Conservation (phyloP, 2,888 invertebrate species). For the Cotesia congregata region DNA sequence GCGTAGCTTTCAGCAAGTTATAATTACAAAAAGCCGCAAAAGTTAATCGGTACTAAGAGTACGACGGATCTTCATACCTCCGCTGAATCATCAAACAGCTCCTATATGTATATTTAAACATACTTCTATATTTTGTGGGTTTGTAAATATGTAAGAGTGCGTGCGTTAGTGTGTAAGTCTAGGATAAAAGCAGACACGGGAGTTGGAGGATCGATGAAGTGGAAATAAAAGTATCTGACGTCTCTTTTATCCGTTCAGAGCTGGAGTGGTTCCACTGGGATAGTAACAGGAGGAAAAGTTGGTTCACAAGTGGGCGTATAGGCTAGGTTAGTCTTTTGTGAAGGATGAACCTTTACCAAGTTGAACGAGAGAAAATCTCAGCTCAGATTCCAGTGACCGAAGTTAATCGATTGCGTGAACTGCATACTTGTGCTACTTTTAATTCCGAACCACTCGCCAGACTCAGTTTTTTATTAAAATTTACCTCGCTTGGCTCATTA, state of each 20-base stretch:
- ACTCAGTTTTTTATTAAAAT: neutral
- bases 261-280: neutral
- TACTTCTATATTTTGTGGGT: neutral
- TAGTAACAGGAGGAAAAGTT: constrained; percentile 6
- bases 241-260: constrained; percentile 11
- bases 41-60: constrained; percentile 17
- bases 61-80: neutral
- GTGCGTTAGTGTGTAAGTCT: neutral
- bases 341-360: neutral
- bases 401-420: constrained; percentile 34
- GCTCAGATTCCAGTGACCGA: neutral
- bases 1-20: constrained; percentile 1
- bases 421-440: constrained; percentile 18
- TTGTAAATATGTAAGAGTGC: too few species aligned
- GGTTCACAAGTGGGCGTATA: constrained; percentile 7
- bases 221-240: constrained; percentile 7
- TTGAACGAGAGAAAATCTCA: neutral
- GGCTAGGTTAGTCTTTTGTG: neutral
- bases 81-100: neutral
- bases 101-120: neutral
- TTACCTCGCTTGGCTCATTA: neutral
- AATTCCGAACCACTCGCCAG: neutral
- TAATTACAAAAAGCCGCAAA: constrained; percentile 20
- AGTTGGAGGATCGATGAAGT: neutral
- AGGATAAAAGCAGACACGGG: neutral